Evolutionary conservation across 2,113 vertebrate species (phyloP).

Genomic region (Laticauda laticaudata): DNA sequence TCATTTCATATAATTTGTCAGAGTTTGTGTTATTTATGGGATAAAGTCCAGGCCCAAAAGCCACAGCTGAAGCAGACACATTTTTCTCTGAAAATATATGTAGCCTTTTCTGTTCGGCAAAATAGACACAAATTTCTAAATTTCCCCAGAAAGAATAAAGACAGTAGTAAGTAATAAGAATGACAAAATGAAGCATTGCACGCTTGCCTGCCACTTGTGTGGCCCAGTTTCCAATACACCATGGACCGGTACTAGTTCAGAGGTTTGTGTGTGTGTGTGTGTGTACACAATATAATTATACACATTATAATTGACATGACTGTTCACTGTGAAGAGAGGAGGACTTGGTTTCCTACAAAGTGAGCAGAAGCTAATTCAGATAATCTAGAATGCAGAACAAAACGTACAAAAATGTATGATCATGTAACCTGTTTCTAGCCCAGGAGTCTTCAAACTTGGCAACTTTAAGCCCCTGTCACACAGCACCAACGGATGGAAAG

Average conservation of each 20-base stretch:
- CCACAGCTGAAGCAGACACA: too few relatives aligned
- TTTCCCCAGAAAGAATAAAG: neutral
- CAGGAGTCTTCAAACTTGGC: too few relatives aligned
- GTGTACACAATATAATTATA: too few relatives aligned
- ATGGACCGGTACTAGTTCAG: neutral
- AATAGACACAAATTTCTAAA: neutral
- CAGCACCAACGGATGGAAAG: too few relatives aligned
- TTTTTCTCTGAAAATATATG: neutral
- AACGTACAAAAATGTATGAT: neutral
- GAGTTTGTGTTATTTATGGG: rapidly evolving
- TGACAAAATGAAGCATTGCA: neutral
- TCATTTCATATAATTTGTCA: constrained; percentile 22
- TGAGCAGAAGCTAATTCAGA: neutral
- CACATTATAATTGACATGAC: neutral
- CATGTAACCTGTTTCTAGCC: neutral
- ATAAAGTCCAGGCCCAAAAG: neutral
- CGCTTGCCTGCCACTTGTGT: neutral
- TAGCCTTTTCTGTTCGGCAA: neutral
- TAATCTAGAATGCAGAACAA: neutral
- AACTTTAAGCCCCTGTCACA: too few relatives aligned
- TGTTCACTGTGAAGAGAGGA: neutral
- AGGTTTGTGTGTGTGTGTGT: neutral
- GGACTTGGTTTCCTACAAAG: neutral
- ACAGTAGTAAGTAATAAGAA: neutral
- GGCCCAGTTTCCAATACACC: neutral